Evolutionary conservation across 1,140 invertebrate species (phyloP), one percentile per base, ranked within the genome.

Genomic region (Drosophila tani): DNA sequence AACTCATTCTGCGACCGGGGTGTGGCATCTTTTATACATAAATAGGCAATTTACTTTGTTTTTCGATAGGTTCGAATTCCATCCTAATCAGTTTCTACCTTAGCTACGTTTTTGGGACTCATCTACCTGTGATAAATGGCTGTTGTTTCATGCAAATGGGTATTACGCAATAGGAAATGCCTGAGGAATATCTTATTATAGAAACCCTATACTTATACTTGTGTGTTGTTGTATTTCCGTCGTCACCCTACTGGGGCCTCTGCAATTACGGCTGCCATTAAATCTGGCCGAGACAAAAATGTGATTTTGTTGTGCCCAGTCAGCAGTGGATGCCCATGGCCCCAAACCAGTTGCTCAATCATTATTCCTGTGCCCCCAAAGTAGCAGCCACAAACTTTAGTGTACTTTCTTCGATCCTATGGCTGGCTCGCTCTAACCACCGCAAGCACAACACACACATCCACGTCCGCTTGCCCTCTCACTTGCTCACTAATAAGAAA

Each of bases 341-440:
- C 19, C 40, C 41, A 75, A 43, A 50, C 75, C 64, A 19, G 47
- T 29, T 43, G 56, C 67, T 60, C 55, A 77, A 78, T 57, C 51
- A 59, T 82, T 64, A 62, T 46, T 63, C 62, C 53, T 53, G 57
- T 46, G 41, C 40, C 64, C 69, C 27, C 32, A 46, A 19, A 65
- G 57, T 65, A 49, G 75, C 69, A 75, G 73, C 58, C 67, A 71
- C 40, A 68, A 73, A 68, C 70, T 71, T 76, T 83, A 77, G 50
- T 88, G 83, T 84, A 87, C 64, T 87, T 86, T 87, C 83, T 87
- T 87, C 76, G 84, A 70, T 77, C 65, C 69, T 74, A 83, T 80
- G 40, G 53, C 83, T 62, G 59, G 58, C 84, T 88, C 77, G 60
- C 80, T 86, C 35, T 50, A 11, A 6, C 69, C 46, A 7, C 21